Evolutionary conservation across 2,888 invertebrate genomes (phyloP).

Genomic region (Actias luna): DNA sequence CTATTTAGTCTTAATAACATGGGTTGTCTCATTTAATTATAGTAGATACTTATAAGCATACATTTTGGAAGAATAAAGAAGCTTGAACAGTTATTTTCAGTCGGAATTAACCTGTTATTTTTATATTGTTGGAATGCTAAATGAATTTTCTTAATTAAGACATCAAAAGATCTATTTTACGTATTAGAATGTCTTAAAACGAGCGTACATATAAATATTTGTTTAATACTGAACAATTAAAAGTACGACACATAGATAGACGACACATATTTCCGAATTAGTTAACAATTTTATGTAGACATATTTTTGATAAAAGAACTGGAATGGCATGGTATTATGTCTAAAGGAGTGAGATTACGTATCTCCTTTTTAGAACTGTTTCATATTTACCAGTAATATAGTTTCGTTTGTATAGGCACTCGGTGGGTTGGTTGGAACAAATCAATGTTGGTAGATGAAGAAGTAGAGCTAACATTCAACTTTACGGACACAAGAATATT

Average conservation of each 20-base stretch:
- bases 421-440: conserved; percentile 95
- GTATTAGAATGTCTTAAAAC: background rate
- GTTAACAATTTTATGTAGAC: no score
- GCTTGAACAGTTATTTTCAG: background rate
- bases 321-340: no score
- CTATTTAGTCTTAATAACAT: conserved; percentile 13
- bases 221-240: no score
- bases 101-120: background rate
- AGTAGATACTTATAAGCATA: no score
- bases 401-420: conserved; percentile 67
- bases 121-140: background rate
- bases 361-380: background rate
- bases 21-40: background rate
- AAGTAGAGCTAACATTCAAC: conserved; percentile 89
- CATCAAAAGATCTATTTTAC: background rate
- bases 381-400: background rate
- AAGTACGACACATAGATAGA: no score
- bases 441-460: conserved; percentile 80
- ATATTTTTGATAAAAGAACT: no score
- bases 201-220: background rate
- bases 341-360: background rate
- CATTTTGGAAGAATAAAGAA: no score
- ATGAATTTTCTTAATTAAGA: background rate
- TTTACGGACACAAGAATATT: conserved; percentile 90
- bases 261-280: no score